Evolutionary conservation across 2,888 invertebrate genomes (phyloP).

Genomic region (Temnothorax unifasciatus): DNA sequence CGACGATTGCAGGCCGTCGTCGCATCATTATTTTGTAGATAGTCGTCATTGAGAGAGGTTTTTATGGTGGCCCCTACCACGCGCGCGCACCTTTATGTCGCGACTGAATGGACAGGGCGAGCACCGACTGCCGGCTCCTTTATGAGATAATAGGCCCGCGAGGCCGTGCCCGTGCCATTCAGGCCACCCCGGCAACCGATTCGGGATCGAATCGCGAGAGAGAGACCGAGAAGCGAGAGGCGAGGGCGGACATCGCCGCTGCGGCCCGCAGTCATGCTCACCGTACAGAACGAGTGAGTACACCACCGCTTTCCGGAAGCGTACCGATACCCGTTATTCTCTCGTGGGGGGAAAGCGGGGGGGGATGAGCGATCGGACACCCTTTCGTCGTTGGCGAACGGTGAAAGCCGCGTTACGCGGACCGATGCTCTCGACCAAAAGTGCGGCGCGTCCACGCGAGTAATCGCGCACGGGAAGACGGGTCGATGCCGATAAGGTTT

Average conservation of each 20-base stretch:
- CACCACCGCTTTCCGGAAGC: conserved; percentile 43
- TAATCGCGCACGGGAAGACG: background rate
- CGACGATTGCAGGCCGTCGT: conserved; percentile 67
- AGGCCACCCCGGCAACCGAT: conserved; percentile 70
- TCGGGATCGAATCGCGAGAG: conserved; percentile 71
- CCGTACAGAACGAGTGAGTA: conserved; percentile 80
- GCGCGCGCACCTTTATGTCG: conserved; percentile 78
- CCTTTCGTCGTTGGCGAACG: conserved; percentile 20
- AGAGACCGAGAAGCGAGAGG: conserved; percentile 68
- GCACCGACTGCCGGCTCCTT: conserved; percentile 72
- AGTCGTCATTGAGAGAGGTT: conserved; percentile 79
- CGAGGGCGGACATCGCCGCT: conserved; percentile 72
- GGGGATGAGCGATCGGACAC: conserved; percentile 25
- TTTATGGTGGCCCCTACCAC: conserved; percentile 75
- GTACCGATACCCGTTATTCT: background rate
- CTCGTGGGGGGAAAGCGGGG: background rate
- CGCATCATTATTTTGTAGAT: conserved; percentile 75
- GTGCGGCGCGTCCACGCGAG: background rate
- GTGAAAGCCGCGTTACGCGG: conserved; percentile 18
- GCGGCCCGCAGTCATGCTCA: conserved; percentile 77
- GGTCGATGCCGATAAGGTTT: background rate
- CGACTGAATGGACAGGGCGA: conserved; percentile 80
- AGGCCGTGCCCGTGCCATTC: conserved; percentile 75
- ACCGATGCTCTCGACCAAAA: background rate
- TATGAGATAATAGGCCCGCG: conserved; percentile 81